These are phyloP conservation scores for Grallaria varia DNA, from an alignment of 2,113 vertebrate genomes.

Conservation along the genomic window DNA sequence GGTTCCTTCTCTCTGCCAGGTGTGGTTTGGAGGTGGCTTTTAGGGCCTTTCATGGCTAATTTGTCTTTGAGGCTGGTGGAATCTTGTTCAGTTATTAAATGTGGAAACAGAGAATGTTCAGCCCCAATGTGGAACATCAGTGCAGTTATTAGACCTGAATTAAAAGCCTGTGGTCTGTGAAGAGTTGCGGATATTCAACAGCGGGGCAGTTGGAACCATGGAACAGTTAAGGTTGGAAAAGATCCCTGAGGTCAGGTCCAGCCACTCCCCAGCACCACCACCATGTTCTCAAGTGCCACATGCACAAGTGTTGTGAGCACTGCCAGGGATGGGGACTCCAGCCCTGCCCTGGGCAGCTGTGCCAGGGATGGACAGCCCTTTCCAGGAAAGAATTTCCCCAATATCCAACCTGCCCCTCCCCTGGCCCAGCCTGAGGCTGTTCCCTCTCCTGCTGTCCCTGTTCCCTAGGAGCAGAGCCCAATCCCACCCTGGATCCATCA, in stretches of 20 bases:
- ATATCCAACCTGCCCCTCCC: background rate
- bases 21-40: background rate
- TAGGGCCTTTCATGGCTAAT: background rate
- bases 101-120: background rate
- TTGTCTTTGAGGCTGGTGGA: background rate
- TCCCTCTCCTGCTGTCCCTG: background rate
- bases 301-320: too few species aligned
- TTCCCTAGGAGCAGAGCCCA: background rate
- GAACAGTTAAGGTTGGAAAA: background rate
- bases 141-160: background rate
- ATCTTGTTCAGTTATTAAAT: background rate
- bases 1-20: background rate
- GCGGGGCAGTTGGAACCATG: background rate
- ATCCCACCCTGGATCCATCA: background rate
- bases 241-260: too few species aligned
- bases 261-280: background rate
- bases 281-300: background rate
- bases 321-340: background rate
- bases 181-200: rapidly evolving
- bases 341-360: background rate
- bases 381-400: background rate
- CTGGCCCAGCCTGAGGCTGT: background rate
- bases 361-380: background rate
- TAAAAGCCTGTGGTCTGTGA: background rate
- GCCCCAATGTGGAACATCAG: background rate